A percentile compares a stretch with the other conserved stretches of the same genome.
phyloP scores from a whole-genome alignment of 1,140 invertebrate species.

The Drosophila quadrilineata region DNA sequence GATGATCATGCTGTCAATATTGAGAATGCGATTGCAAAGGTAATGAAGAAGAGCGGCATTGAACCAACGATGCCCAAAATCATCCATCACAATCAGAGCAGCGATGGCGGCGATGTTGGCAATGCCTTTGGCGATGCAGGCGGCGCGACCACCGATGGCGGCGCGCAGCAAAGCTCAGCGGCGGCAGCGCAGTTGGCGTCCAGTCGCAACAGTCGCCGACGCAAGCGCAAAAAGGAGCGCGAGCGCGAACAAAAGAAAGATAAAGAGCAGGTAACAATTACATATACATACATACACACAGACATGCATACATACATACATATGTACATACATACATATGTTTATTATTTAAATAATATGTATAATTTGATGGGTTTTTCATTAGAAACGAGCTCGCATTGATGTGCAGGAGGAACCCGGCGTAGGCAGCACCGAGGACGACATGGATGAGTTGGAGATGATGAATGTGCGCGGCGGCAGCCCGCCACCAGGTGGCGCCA shows the following conservation, averaged over 20 bases:
- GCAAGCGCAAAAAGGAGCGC: conserved; percentile 80
- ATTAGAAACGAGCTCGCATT: conserved; percentile 52
- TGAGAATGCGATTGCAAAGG: conserved; percentile 88
- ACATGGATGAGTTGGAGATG: conserved; percentile 88
- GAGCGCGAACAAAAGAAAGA: conserved; percentile 78
- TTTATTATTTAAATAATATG: too few species aligned
- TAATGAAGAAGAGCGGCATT: conserved; percentile 83
- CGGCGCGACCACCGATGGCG: background rate
- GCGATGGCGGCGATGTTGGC: background rate
- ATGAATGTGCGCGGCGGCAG: conserved; percentile 89
- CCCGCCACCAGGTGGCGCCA: conserved; percentile 81
- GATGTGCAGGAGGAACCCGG: conserved; percentile 15
- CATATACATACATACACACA: background rate
- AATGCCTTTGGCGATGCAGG: background rate
- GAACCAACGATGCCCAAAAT: conserved; percentile 80
- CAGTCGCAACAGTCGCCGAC: conserved; percentile 77
- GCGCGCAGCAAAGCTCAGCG: background rate
- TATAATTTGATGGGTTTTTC: background rate
- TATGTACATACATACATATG: too few species aligned
- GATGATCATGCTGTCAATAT: conserved; percentile 90
- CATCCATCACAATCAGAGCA: background rate
- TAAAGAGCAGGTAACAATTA: conserved; percentile 43
- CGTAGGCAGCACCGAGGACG: conserved; percentile 54
- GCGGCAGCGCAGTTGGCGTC: conserved; percentile 21
- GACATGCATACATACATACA: too few species aligned